Conservation (phyloP, 2,888 invertebrate genomes). For the Hermaeophaga mercurialis region DNA sequence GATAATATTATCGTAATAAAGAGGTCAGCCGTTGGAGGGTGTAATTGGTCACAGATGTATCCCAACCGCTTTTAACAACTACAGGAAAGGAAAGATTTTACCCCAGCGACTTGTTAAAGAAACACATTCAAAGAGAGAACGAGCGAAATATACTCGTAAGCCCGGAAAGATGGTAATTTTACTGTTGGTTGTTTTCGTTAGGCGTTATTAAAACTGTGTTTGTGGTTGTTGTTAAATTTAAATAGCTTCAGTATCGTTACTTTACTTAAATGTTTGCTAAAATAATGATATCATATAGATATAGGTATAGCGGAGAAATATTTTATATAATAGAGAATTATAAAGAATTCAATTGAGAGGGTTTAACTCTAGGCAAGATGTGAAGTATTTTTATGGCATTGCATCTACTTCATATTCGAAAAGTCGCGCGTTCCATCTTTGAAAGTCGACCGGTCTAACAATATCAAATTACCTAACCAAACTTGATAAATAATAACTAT, state of each 20-base stretch:
- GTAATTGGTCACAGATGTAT: slow-evolving; percentile 46
- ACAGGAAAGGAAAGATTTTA: slow-evolving; percentile 44
- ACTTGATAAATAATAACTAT: too few species aligned
- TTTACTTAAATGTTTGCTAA: background rate
- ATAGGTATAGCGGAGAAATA: background rate
- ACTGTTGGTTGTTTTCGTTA: slow-evolving; percentile 11
- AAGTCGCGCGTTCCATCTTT: too few species aligned
- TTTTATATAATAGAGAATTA: too few species aligned
- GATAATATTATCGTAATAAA: slow-evolving; percentile 15
- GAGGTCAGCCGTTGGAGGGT: slow-evolving; percentile 26
- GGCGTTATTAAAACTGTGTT: slow-evolving; percentile 20
- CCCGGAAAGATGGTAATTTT: slow-evolving; percentile 23
- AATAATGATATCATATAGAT: background rate
- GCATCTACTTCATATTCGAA: too few species aligned
- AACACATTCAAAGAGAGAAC: slow-evolving; percentile 35
- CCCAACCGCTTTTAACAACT: slow-evolving; percentile 43
- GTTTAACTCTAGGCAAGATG: too few species aligned
- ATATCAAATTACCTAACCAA: too few species aligned
- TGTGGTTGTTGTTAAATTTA: slow-evolving; percentile 17
- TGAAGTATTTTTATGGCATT: too few species aligned
- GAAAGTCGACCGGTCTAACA: too few species aligned
- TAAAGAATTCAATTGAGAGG: too few species aligned
- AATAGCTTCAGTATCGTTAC: slow-evolving; percentile 1
- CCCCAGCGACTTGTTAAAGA: slow-evolving; percentile 43
- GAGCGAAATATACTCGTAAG: slow-evolving; percentile 18